phyloP scores from a whole-genome alignment of 1,140 invertebrate species.

The Ericerus pela region DNA sequence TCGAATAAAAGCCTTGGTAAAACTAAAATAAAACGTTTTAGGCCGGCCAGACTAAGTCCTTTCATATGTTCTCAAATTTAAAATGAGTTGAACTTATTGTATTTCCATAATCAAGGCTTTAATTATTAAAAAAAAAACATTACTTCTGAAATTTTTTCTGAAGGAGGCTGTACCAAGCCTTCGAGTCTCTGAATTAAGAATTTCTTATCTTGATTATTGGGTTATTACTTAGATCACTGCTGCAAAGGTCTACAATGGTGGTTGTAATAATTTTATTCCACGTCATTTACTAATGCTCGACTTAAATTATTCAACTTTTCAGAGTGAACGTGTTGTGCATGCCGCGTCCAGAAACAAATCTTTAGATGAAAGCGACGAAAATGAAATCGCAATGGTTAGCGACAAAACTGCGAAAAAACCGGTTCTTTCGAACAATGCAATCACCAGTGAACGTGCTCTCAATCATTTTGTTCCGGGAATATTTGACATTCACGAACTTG shows the following conservation, averaged over 20 bases:
- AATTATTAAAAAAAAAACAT: too few species aligned
- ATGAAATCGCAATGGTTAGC: constrained; percentile 9
- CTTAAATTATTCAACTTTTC: background rate
- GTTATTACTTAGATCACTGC: too few species aligned
- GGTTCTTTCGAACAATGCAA: background rate
- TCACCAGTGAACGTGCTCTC: constrained; percentile 23
- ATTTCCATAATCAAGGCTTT: too few species aligned
- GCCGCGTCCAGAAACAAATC: background rate
- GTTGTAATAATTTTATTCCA: background rate
- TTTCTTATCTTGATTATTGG: too few species aligned
- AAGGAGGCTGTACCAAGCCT: too few species aligned
- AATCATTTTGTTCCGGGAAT: constrained; percentile 30
- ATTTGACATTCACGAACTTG: constrained; percentile 28
- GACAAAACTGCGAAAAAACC: background rate
- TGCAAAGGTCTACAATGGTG: background rate
- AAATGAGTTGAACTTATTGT: too few species aligned
- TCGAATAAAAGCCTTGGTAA: too few species aligned
- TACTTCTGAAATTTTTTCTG: too few species aligned
- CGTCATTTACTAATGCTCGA: background rate
- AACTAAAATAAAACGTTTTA: too few species aligned
- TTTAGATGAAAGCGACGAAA: background rate
- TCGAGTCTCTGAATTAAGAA: too few species aligned
- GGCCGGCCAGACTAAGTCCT: too few species aligned
- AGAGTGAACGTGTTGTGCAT: background rate
- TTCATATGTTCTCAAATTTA: too few species aligned